Evolutionary conservation across 2,113 vertebrate species (phyloP), one percentile per base, ranked within the genome.

Genomic region (Ptilorrhoa leucosticta): DNA sequence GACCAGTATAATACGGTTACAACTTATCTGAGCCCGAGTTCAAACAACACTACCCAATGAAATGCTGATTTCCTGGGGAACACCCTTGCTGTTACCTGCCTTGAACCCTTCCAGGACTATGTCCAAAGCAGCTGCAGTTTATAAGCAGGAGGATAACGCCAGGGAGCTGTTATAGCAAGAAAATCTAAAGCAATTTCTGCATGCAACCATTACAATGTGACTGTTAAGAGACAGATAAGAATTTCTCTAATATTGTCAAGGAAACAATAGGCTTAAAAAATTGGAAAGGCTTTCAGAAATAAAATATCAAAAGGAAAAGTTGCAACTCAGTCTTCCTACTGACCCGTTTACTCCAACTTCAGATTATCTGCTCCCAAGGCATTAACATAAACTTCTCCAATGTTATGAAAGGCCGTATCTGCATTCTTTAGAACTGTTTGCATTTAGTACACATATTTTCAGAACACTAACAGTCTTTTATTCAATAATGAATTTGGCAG

Each of bases 401-500:
- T 30, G 31, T 87, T 89, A 81, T 65, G 90, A 83, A 90, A 77
- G 78, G 54, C 84, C 5, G 0, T 85, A 91, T 94, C 83, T 90
- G 16, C 89, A 91, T 92, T 81, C 94, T 86, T 94, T 93, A 91
- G 77, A 56, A 60, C 61, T 79, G 27, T 65, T 94, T 81, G 87
- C 50, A 87, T 75, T 73, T 64, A 48, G 66, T 73, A 85, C 44
- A 60, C 51, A 58, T 70, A 56, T 93, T 94, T 94, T 85, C 68
- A 95, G 84, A 94, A 96, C 47, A 53, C 37, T 91, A 84, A 69
- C 35, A 1, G 65, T 80, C 69, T 94, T 83, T 83, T 76, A 83
- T 81, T 66, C 68, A 93, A 58, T 69, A 93, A 93, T 80, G 60
- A 90, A 92, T 94, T 92, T 96, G 83, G 87, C 70, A 93, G 61